Percentiles rank a stretch among this genome's conserved stretches.
Conservation (phyloP, 2,888 invertebrate genomes). For the Amaurobius ferox region DNA sequence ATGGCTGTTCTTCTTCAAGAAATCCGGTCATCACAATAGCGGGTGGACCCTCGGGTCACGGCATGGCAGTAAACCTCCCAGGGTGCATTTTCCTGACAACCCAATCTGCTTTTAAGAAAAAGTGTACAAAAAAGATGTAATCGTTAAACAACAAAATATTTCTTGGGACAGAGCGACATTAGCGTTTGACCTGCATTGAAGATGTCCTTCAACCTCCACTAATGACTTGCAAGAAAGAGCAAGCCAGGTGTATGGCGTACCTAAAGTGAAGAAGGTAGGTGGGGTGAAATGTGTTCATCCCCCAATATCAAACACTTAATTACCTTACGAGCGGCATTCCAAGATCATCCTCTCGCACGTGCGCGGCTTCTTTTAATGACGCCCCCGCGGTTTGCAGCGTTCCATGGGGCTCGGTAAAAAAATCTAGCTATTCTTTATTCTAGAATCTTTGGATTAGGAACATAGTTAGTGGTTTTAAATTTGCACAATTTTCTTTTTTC, state of each 20-base stretch:
- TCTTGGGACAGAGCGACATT: constrained; percentile 61
- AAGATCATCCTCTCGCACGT: constrained; percentile 56
- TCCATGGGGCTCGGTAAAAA: neutral
- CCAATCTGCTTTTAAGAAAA: constrained; percentile 48
- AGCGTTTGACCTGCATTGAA: constrained; percentile 70
- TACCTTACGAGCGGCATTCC: constrained; percentile 64
- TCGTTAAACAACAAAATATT: constrained; percentile 57
- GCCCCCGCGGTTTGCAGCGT: constrained; percentile 51
- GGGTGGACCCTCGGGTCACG: constrained; percentile 66
- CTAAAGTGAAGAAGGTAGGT: constrained; percentile 19
- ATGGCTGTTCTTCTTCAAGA: constrained; percentile 24
- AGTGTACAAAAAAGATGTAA: constrained; percentile 48
- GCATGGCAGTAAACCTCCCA: constrained; percentile 69
- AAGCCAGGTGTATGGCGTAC: constrained; percentile 49
- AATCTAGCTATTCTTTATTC: neutral
- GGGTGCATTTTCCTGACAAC: constrained; percentile 38
- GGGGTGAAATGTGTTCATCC: constrained; percentile 25
- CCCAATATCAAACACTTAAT: constrained; percentile 70
- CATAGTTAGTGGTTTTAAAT: neutral
- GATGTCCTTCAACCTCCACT: constrained; percentile 67
- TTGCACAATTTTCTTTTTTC: no score
- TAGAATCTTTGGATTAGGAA: neutral
- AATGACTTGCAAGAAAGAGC: constrained; percentile 57
- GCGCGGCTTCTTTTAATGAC: constrained; percentile 56
- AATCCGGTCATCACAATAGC: constrained; percentile 62